Evolutionary conservation across 2,113 vertebrate species (phyloP), one percentile per base, ranked within the genome.

Genomic region (Psilopsiagon aurifrons): DNA sequence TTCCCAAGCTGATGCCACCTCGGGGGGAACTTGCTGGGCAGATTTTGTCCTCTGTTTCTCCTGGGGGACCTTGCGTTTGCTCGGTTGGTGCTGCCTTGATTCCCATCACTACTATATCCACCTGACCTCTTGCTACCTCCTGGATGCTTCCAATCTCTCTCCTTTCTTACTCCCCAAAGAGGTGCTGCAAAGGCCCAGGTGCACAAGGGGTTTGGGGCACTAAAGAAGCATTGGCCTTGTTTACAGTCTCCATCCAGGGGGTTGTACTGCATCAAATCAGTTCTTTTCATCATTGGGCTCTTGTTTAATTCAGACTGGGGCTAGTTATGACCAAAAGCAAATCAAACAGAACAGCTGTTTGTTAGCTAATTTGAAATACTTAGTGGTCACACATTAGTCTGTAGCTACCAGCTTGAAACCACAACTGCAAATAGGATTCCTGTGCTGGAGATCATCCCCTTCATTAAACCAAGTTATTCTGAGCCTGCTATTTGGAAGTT

Each of bases 291-390:
- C 33, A 24, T 2, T 31, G 46, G 49, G 22, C 18, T 88, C 33
- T 44, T 43, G 15, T 71, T 83, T 59, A 70, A n/a, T 55, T 95
- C 37, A 60, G 64, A 39, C 29, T 82, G 35, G 20, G 44, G 43
- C 62, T 84, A n/a, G 57, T 43, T 71, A 49, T 19, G 64, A 71
- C 60, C 78, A 43, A 75, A 83, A 91, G 62, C 41, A 39, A 81
- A 90, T 63, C 47, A n/a, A 93, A 86, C 24, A 24, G 20, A 44
- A 60, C 60, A 94, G 80, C 64, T 95, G 63, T 46, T 97, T 37
- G 35, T 83, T 49, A 94, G 91, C 54, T 80, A 57, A 87, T 51
- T 25, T 62, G 78, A 68, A 79, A 78, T 71, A 92, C 23, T 80
- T 27, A 71, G 41, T 69, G 78, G 74, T 46, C 78, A 87, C 49